phyloP scores from a whole-genome alignment of 1,140 invertebrate genomes.

The Heliothis virescens region DNA sequence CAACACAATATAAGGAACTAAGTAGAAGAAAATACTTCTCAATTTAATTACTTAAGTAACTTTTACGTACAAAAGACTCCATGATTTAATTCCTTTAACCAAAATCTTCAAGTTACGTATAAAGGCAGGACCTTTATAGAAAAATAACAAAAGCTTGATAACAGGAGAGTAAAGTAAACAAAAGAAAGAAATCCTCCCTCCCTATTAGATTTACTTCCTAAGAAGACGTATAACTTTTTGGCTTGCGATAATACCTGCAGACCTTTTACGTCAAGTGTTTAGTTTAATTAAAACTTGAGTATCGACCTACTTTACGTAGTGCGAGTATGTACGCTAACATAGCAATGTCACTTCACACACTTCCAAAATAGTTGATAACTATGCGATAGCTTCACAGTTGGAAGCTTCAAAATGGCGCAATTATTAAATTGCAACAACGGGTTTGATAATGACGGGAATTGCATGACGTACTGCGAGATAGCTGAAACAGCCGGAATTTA shows the following conservation, averaged over 20 bases:
- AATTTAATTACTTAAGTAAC: conserved; percentile 32
- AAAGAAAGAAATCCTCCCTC: conserved; percentile 39
- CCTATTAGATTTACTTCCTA: conserved; percentile 47
- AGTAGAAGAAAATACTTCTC: conserved; percentile 14
- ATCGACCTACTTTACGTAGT: conserved; percentile 14
- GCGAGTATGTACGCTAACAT: neutral
- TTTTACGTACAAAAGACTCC: conserved; percentile 27
- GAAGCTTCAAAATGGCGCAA: conserved; percentile 23
- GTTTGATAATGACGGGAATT: conserved; percentile 22
- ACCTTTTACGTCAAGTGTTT: conserved; percentile 34
- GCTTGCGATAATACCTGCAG: conserved; percentile 34
- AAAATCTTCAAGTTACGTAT: conserved; percentile 33
- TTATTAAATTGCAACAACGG: conserved; percentile 27
- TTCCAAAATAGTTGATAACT: conserved; percentile 44
- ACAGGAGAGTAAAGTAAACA: conserved; percentile 42
- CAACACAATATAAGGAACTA: conserved; percentile 18
- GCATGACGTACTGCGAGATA: neutral
- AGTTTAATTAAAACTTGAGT: conserved; percentile 46
- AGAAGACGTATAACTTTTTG: conserved; percentile 45
- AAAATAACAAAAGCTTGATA: conserved; percentile 52
- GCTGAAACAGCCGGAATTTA: neutral
- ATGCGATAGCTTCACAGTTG: conserved; percentile 28
- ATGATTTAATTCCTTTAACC: conserved; percentile 35
- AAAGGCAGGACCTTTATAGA: conserved; percentile 27
- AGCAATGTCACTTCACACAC: neutral